Evolutionary conservation across 2,113 vertebrate species (phyloP), one percentile per base, ranked within the genome.

Genomic region (Rhadina sibilatrix): DNA sequence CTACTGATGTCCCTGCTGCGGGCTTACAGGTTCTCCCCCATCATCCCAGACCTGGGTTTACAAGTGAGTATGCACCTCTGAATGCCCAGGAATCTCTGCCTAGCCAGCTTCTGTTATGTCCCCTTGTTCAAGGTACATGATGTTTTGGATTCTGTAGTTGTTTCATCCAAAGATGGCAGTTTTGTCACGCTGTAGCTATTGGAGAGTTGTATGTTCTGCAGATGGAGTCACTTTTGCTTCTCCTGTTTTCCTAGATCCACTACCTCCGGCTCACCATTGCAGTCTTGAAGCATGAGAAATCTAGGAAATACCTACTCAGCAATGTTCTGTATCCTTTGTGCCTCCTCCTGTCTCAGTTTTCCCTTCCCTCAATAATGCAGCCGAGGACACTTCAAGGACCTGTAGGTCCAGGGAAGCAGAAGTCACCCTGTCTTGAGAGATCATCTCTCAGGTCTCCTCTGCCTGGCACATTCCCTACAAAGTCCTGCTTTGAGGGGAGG

Each of bases 1-100:
- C 95, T 99, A 92, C 98, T 99, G 99, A 99, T 99, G 99, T 99
- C 99, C 11, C 97, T 99, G 64, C 98, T 99, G 71, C 98, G 99
- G 52, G 99, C 99, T 5, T 99, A 99, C 93, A 98, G 99, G 33
- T 99, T 99, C 97, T 99, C 99, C 5, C 99, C 99, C 65, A 99
- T 99, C 89, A 99, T 99, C 93, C 99, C 99, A 56, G 99, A 99
- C 97, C 96, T 99, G 61, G 98, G 99, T 82, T 98, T 99, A 93
- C 99, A 99, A 98, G 99, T 99, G 82, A 94, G 95, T 91, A 95
- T 95, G 37, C 47, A 33, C 52, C 91, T 93, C 50, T 68, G 76
- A 91, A 64, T 75, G 22, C 72, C n/a, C 44, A 57, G 53, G 71
- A 81, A 53, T 59, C 35, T 94, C 37, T 91, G 63, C 53, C 25